Percentiles rank a stretch among this genome's conserved stretches.
These are phyloP conservation scores for Capricornis sumatraensis DNA, from an alignment of 2,113 vertebrate species.

Conservation along the genomic window DNA sequence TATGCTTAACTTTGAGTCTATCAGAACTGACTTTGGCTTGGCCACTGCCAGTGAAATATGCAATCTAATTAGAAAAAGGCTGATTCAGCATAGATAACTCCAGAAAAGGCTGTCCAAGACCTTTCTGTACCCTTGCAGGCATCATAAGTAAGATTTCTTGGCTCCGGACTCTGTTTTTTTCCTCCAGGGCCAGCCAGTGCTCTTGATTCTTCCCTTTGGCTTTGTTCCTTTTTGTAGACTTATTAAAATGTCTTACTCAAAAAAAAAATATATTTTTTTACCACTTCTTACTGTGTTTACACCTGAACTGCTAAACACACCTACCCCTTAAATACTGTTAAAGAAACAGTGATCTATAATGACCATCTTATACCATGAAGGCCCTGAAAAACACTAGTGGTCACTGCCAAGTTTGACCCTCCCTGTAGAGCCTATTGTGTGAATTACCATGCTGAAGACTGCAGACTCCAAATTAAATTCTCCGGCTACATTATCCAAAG, in stretches of 20 bases:
- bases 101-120: neutral
- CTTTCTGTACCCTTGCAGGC: conserved; percentile 8
- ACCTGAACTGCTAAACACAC: neutral
- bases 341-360: conserved; percentile 14
- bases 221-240: neutral
- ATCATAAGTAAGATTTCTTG: conserved; percentile 37
- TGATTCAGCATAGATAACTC: conserved; percentile 3
- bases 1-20: neutral
- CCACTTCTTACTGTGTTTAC: neutral
- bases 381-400: neutral
- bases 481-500: neutral
- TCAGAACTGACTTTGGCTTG: conserved; percentile 18
- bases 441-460: neutral
- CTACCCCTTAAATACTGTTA: neutral
- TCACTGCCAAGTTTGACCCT: neutral
- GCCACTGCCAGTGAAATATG: neutral
- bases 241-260: neutral
- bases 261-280: neutral
- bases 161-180: neutral
- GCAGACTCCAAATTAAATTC: neutral
- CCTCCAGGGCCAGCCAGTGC: neutral
- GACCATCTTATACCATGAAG: neutral
- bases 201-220: neutral
- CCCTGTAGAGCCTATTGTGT: neutral
- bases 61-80: conserved; percentile 49